A percentile compares a stretch with the other conserved stretches of the same genome.
These are phyloP conservation scores for Watsonalla cultraria DNA, from an alignment of 2,888 invertebrate genomes.

Conservation along the genomic window DNA sequence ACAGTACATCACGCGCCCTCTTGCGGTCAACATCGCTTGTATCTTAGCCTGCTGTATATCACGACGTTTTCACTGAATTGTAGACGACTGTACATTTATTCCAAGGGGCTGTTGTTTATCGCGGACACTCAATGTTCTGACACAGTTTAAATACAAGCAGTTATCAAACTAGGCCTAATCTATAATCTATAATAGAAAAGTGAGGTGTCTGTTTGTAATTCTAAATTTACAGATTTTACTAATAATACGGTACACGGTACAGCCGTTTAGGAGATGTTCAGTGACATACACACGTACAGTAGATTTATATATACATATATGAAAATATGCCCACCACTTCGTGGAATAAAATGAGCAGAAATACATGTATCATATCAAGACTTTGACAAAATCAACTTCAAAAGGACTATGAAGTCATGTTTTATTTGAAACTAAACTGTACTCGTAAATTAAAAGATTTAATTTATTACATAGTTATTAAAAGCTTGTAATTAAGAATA, in stretches of 20 bases:
- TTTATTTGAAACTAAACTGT: no score
- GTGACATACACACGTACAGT: no score
- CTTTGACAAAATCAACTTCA: no score
- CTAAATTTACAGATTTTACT: not conserved
- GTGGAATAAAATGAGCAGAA: no score
- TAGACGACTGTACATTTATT: slow-evolving; percentile 38
- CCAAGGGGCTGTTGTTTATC: slow-evolving; percentile 19
- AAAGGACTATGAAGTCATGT: no score
- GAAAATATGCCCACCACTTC: no score
- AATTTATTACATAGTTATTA: slow-evolving; percentile 21
- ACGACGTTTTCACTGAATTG: slow-evolving; percentile 30
- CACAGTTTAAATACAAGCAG: not conserved
- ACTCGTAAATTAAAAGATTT: no score
- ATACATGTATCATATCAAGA: no score
- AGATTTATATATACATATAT: no score
- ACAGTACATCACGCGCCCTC: slow-evolving; percentile 37
- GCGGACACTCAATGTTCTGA: slow-evolving; percentile 16
- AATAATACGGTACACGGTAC: no score
- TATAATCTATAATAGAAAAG: not conserved
- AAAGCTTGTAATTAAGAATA: slow-evolving; percentile 30
- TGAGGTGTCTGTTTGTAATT: not conserved
- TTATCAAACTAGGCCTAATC: not conserved
- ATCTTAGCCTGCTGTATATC: slow-evolving; percentile 27
- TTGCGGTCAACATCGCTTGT: slow-evolving; percentile 30
- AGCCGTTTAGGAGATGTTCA: no score